Percentiles rank a stretch among this genome's conserved stretches.
These are phyloP conservation scores for Typhlichthys subterraneus DNA, from an alignment of 2,797 vertebrate species.

Conservation along the genomic window DNA sequence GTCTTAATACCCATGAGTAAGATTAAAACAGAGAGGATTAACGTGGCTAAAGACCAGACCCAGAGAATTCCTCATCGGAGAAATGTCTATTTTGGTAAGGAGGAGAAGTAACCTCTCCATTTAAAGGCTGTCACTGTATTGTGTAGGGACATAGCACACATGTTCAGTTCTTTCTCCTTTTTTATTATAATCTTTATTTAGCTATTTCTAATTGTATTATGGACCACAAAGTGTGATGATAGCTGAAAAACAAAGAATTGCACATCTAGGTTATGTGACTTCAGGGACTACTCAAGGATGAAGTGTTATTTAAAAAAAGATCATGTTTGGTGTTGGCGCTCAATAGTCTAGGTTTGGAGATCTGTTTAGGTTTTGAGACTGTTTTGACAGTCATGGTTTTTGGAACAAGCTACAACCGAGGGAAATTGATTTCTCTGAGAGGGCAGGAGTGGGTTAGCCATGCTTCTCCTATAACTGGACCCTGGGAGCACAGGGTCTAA, in stretches of 20 bases:
- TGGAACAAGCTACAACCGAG: slow-evolving; percentile 20
- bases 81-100: slow-evolving; percentile 13
- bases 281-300: too few relatives aligned
- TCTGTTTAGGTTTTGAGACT: slow-evolving; percentile 14
- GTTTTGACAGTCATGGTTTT: slow-evolving; percentile 48
- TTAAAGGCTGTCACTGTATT: slow-evolving; percentile 4
- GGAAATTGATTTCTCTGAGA: slow-evolving; percentile 36
- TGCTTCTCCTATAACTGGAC: slow-evolving; percentile 33
- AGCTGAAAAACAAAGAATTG: too few relatives aligned
- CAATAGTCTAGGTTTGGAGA: too few relatives aligned
- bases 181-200: too few relatives aligned
- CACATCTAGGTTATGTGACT: too few relatives aligned
- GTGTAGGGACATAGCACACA: background rate
- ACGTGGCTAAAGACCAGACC: slow-evolving; percentile 31
- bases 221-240: too few relatives aligned
- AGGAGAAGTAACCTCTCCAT: slow-evolving; percentile 3
- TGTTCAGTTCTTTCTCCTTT: too few relatives aligned
- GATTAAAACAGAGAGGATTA: slow-evolving; percentile 72
- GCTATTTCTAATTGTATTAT: too few relatives aligned
- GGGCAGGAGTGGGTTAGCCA: slow-evolving; percentile 36
- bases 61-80: slow-evolving; percentile 42
- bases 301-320: too few relatives aligned
- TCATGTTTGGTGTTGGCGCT: too few relatives aligned
- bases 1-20: slow-evolving; percentile 62
- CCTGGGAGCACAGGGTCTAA: slow-evolving; percentile 14